phyloP scores from a whole-genome alignment of 1,140 invertebrate species.

The Prorops nasuta region DNA sequence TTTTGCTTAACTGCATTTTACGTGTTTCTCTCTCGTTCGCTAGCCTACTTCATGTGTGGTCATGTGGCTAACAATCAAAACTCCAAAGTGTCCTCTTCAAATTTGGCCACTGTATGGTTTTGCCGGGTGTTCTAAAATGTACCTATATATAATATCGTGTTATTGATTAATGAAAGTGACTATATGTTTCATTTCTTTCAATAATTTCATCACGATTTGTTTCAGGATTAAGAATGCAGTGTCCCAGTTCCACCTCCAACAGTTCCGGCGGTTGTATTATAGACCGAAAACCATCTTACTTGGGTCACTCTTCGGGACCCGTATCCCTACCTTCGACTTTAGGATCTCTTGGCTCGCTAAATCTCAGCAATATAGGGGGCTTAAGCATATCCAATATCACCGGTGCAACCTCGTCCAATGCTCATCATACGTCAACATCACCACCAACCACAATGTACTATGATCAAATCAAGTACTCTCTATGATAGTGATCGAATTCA shows the following conservation, averaged over 20 bases:
- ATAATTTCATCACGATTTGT: conserved; percentile 5
- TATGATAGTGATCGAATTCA: conserved; percentile 29
- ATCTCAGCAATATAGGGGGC: conserved; percentile 41
- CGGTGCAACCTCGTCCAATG: conserved; percentile 34
- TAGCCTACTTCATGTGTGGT: conserved; percentile 14
- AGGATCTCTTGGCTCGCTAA: conserved; percentile 39
- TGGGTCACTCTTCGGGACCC: conserved; percentile 35
- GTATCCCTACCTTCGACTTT: conserved; percentile 39
- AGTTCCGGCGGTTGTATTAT: conserved; percentile 42
- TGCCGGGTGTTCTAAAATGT: no score
- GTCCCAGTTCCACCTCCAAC: conserved; percentile 37
- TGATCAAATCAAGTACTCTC: conserved; percentile 49
- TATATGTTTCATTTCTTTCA: no score
- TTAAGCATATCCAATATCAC: conserved; percentile 36
- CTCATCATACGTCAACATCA: conserved; percentile 23
- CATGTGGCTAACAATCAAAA: no score
- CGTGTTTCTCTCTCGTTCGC: not conserved
- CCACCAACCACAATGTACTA: conserved; percentile 41
- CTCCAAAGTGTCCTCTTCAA: no score
- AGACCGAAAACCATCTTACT: conserved; percentile 47
- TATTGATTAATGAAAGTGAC: no score
- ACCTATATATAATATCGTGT: no score
- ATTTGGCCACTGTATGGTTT: no score
- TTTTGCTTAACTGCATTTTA: conserved; percentile 11
- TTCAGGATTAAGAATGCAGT: conserved; percentile 41